phyloP scores from a whole-genome alignment of 2,113 vertebrate genomes.

The Phycodurus eques region DNA sequence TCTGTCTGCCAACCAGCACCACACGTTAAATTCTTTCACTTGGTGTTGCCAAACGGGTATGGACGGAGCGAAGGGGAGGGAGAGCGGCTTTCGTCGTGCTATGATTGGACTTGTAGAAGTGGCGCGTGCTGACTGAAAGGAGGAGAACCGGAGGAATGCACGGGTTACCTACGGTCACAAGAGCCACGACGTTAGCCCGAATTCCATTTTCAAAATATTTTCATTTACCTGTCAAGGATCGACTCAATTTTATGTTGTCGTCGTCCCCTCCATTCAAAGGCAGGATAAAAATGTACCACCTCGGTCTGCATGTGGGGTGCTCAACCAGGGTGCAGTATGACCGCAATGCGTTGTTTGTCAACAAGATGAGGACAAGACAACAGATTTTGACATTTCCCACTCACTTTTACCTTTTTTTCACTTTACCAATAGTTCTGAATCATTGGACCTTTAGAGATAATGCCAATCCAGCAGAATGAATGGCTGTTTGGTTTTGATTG shows the following conservation, averaged over 20 bases:
- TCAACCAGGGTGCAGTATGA: not conserved
- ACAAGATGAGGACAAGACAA: not conserved
- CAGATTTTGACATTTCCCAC: not conserved
- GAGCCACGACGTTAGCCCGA: not conserved
- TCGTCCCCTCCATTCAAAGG: not conserved
- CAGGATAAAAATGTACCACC: not conserved
- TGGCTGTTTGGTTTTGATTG: not conserved
- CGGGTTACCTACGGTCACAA: constrained; percentile 49
- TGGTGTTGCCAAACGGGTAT: constrained; percentile 8
- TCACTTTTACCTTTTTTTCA: not conserved
- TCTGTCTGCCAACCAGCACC: not conserved
- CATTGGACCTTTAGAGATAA: too few relatives aligned
- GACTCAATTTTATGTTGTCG: not conserved
- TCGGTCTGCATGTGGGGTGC: not conserved
- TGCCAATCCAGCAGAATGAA: too few relatives aligned
- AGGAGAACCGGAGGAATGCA: constrained; percentile 29
- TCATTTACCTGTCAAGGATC: not conserved
- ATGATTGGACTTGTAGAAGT: constrained; percentile 69
- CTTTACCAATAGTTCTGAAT: not conserved
- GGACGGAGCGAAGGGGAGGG: not conserved
- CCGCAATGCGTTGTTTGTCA: not conserved
- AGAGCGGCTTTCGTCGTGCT: constrained; percentile 11
- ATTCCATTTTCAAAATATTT: too few relatives aligned
- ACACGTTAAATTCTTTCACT: not conserved
- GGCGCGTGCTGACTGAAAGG: constrained; percentile 69